phyloP scores from a whole-genome alignment of 2,113 vertebrate species.

The Ammodramus savannarum region DNA sequence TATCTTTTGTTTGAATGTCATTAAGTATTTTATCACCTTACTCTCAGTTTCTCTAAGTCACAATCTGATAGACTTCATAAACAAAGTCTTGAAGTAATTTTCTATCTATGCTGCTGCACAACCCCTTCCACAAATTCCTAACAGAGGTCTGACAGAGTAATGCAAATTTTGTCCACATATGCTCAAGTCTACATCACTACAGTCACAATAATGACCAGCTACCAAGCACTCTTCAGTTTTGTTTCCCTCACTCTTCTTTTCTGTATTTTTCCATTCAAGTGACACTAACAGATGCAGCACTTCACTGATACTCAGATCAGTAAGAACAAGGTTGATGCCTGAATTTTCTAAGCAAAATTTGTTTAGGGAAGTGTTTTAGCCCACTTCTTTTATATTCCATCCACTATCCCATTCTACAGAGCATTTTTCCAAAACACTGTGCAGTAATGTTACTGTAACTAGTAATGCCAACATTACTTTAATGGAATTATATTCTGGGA shows the following conservation, averaged over 20 bases:
- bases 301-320: background rate
- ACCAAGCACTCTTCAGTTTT: background rate
- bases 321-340: background rate
- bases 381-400: background rate
- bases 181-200: background rate
- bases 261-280: background rate
- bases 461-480: background rate
- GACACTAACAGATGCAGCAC: background rate
- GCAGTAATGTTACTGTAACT: background rate
- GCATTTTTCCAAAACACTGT: background rate
- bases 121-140: background rate
- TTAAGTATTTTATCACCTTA: background rate
- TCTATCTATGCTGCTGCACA: background rate
- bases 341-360: background rate
- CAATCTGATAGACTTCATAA: background rate
- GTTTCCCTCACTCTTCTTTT: background rate
- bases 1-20: background rate
- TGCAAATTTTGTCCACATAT: rapidly evolving
- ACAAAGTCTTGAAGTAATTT: background rate
- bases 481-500: background rate
- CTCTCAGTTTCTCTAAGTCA: background rate
- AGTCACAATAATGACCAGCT: background rate
- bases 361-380: background rate
- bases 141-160: background rate
- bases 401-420: background rate